Base-by-base conservation (phyloP, 2,797 vertebrate species). In the Anguilla marmorata region DNA sequence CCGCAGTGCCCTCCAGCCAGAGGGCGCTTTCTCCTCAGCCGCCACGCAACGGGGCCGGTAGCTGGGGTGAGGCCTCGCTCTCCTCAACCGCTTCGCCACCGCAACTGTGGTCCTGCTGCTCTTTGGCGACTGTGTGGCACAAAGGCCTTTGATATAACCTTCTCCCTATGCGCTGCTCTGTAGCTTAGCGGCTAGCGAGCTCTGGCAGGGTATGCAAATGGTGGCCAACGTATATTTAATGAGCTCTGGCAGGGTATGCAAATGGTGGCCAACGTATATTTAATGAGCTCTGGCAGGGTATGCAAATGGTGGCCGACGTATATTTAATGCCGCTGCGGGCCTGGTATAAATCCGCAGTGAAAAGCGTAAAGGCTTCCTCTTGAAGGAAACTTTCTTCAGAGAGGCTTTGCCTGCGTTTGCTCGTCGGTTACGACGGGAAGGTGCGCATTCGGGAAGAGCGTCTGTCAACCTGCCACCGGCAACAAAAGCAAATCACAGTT, bases 1-100 rank as follows among this genome's bases (percentile, higher is more conserved):
- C 86, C 76, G 27, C 54, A 0, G n/a, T 50, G n/a, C 76, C 79
- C 30, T 0, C 41, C 27, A 14, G 58, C 33, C 85, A 21, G 58
- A 74, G 58, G 50, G 7, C 27, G 0, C 45, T 89, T 72, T 88
- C 30, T 41, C 72, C 72, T 1, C 90, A 27, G 76, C 54, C 89
- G 24, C 66, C 88, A 11, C 89, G 89, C 86, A 90, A 89, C 33
- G 72, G 90, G 4, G 52, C 92, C 1, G 54, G 84, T 4, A 45
- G 88, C 7, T 89, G 89, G 63, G 92, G 94, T 95, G 87, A 89
- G 74, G 5, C 52, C 21, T 21, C 14, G 0, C 50, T 52, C 50
- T 52, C 76, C 79, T 83, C 60, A 1, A 33, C 37, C 4, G 12
- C 74, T 48, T 54, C 82, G 27, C 69, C 60, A 11, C 48, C 1